Base-by-base conservation (phyloP, 2,888 invertebrate species). In the Ariolimax columbianus region DNA sequence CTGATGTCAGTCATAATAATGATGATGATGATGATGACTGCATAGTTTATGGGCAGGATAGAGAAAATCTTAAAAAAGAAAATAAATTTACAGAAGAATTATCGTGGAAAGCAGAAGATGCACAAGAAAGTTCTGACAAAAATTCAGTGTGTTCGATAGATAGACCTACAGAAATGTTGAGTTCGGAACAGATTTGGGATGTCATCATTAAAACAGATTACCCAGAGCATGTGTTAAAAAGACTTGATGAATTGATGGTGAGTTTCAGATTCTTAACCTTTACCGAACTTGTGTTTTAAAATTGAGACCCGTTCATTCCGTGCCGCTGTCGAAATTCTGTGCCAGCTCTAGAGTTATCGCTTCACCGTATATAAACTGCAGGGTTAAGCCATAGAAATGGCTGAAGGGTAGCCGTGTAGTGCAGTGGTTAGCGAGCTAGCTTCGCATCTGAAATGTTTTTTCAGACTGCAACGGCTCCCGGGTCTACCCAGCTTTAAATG, bases 151-250 rank as follows among this genome's bases (percentile, higher is more conserved):
- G 30, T 47, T 47, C 11, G 19, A 33, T 19, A 36, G 40, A 4
- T 23, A 51, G 75, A 33, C 17, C 33, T 30, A n/a, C 33, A 51
- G 63, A n/a, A 36, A 36, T 73, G 26, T 19, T 75, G 30, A 40
- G 72, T 36, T 47, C 66, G 19, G 51, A 59, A 0, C 75, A 82
- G 79, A 84, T 89, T 38, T 87, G 88, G 40, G 85, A 88, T 33
- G 82, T 84, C 63, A 26, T 86, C 84, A 73, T 82, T 47, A 43
- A 81, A 80, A 23, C 92, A 92, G 14, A 88, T 19, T 79, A 70
- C 38, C 63, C 78, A 23, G 66, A 73, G 3, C 43, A 85, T 33
- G 87, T 82, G 6, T 63, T 72, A 66, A 30, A 87, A 47, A 85
- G 55, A 75, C 84, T 88, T 26, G 77, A 79, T n/a, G 33, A 68